Base-by-base conservation (phyloP, 2,797 vertebrate genomes). In the Lepilemur septentrionalis region DNA sequence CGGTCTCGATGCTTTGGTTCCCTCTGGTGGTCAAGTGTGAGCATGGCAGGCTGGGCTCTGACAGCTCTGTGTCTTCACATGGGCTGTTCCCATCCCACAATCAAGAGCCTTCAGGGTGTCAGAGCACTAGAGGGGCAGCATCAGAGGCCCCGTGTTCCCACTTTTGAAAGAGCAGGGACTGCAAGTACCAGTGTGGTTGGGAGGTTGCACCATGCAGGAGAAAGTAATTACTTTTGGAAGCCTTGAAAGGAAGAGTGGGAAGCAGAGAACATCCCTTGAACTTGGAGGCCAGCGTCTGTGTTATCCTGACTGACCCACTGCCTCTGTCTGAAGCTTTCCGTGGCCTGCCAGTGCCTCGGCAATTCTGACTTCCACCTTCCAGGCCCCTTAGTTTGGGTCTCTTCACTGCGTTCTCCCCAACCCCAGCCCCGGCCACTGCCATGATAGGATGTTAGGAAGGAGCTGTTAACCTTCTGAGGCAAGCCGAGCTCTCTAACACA, bases 11-110 rank as follows among this genome's bases (percentile, higher is more conserved):
- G 69, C 93, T 97, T 92, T 97, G 97, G 94, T 78, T 89, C 94
- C 94, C 97, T 92, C 97, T 69, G 0, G 87, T 97, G 98, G 95
- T 69, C 25, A 88, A 55, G 4, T 88, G 0, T 65, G 57, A 95
- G 92, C 87, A 96, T 10, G 30, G 83, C 97, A 91, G 87, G 10
- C 38, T 87, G 85, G 38, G 30, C 35, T 81, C 70, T 14, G 63
- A n/a, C 30, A 0, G 3, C 57, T 1, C 0, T 0, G 15, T 35
- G 2, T 50, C 87, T 85, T 82, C 28, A 87, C 46, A 43, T 1
- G 25, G 18, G n/a, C 15, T 5, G 1, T 48, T 81, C 28, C n/a
- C 4, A 5, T 41, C 23, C 14, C 0, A 5, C 61, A 8, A 55
- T 78, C n/a, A 0, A 0, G 35, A 72, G 52, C 6, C 35, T 48